These are phyloP conservation scores for Carassius carassius DNA, from an alignment of 2,113 vertebrate species.

Conservation along the genomic window DNA sequence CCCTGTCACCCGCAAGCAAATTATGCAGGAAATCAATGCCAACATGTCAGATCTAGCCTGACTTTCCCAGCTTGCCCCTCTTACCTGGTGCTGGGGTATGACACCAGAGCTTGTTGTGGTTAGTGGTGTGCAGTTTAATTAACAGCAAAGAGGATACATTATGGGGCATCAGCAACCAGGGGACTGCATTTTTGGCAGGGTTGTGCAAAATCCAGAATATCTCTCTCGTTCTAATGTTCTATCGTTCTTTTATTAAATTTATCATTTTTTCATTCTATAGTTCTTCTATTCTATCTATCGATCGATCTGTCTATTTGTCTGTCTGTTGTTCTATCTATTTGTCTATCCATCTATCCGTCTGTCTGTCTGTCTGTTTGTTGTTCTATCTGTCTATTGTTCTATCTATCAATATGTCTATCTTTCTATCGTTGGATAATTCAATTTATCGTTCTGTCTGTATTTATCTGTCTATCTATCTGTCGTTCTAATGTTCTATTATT, in stretches of 20 bases:
- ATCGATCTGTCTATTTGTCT: background rate
- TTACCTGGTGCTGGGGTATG: constrained; percentile 48
- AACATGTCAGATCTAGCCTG: constrained; percentile 47
- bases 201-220: background rate
- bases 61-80: constrained; percentile 43
- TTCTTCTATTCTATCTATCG: background rate
- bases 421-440: too few species aligned
- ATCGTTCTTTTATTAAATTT: background rate
- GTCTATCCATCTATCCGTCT: background rate
- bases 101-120: constrained; percentile 30
- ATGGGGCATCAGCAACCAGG: constrained; percentile 21
- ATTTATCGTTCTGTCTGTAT: too few species aligned
- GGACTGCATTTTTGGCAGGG: constrained; percentile 1
- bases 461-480: background rate
- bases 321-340: background rate
- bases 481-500: background rate
- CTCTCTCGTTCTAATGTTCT: background rate
- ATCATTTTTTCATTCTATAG: background rate
- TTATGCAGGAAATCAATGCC: constrained; percentile 66
- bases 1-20: constrained; percentile 64
- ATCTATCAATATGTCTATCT: background rate
- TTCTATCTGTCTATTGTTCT: background rate
- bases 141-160: constrained; percentile 25
- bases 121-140: constrained; percentile 39
- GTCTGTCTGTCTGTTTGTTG: too few species aligned